Conservation (phyloP, 1,140 invertebrate species). For the Macrobrachium nipponense region DNA sequence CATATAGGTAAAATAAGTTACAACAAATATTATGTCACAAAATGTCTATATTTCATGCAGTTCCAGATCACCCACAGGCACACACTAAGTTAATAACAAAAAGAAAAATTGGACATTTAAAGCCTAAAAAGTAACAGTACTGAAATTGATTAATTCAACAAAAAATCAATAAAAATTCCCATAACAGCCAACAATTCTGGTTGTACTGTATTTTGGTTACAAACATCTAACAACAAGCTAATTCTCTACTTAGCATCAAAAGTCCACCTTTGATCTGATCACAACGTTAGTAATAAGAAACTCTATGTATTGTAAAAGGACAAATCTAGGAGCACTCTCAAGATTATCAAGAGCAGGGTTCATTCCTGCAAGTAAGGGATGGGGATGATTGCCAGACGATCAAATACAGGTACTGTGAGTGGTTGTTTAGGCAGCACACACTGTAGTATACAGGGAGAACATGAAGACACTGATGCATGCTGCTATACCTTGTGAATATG, state of each 20-base stretch:
- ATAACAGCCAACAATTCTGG: constrained; percentile 51
- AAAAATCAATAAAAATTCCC: constrained; percentile 59
- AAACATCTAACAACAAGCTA: constrained; percentile 54
- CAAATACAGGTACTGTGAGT: constrained; percentile 10
- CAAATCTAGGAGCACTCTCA: too few relatives aligned
- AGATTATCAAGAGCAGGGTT: too few relatives aligned
- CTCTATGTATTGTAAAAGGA: too few relatives aligned
- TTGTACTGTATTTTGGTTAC: constrained; percentile 40
- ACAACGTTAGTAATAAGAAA: constrained; percentile 38
- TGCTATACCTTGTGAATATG: constrained; percentile 51
- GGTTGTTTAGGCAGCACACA: constrained; percentile 41
- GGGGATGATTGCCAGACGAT: background rate
- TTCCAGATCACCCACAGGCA: constrained; percentile 40
- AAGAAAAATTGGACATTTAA: background rate
- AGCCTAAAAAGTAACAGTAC: too few relatives aligned
- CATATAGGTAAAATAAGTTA: background rate
- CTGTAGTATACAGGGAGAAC: constrained; percentile 38
- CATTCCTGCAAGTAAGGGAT: too few relatives aligned
- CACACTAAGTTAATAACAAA: constrained; percentile 35
- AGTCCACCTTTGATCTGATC: background rate
- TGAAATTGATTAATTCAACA: constrained; percentile 19
- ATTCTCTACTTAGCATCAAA: constrained; percentile 45
- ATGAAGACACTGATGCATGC: constrained; percentile 33
- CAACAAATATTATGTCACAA: background rate
- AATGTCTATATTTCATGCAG: constrained; percentile 38